phyloP scores from a whole-genome alignment of 2,113 vertebrate species.

The Natator depressus region DNA sequence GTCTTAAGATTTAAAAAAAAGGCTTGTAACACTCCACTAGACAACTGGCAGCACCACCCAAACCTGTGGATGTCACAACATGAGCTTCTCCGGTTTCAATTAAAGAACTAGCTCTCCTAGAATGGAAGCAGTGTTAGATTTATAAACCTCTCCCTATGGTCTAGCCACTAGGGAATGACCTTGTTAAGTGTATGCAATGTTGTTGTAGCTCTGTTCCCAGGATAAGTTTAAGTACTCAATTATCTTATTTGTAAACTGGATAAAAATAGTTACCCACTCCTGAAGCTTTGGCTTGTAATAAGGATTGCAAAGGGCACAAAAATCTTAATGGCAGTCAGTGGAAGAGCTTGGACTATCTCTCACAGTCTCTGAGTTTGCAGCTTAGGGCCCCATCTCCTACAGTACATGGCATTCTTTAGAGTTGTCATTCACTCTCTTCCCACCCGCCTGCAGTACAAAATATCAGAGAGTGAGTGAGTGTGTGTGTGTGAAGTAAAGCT shows the following conservation, averaged over 20 bases:
- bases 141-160: background rate
- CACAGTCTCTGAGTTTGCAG: background rate
- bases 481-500: background rate
- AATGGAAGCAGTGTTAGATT: background rate
- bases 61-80: background rate
- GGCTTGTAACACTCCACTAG: background rate
- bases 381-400: background rate
- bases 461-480: no score
- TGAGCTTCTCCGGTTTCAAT: background rate
- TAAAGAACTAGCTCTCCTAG: background rate
- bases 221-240: background rate
- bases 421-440: background rate
- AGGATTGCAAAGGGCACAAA: background rate
- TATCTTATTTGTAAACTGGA: background rate
- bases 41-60: background rate
- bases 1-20: background rate
- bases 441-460: background rate
- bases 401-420: background rate
- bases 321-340: background rate
- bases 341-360: background rate
- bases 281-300: background rate
- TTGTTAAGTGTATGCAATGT: background rate
- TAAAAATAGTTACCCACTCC: background rate
- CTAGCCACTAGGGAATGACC: background rate
- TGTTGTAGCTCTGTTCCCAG: background rate